Percentiles rank a stretch among this genome's conserved stretches.
Conservation (phyloP, 2,888 invertebrate species). For the Lasioglossum pauxillum region DNA sequence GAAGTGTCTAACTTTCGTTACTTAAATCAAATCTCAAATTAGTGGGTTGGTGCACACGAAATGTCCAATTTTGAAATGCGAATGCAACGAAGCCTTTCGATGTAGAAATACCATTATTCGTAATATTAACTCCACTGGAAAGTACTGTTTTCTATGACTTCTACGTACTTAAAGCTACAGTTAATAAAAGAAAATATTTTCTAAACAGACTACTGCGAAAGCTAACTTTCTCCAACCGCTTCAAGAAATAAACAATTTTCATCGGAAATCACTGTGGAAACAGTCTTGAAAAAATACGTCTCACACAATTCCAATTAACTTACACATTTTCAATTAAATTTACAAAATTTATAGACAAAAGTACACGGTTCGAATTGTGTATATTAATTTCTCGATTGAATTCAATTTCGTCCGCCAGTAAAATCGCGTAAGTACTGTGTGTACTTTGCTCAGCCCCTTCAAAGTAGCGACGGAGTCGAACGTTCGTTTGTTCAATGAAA, state of each 20-base stretch:
- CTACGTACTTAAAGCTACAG: background rate
- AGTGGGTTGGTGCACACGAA: background rate
- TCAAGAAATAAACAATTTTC: background rate
- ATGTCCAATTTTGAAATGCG: background rate
- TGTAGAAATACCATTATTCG: background rate
- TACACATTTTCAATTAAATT: background rate
- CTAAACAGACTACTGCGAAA: background rate
- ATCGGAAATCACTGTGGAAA: background rate
- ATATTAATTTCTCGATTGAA: background rate
- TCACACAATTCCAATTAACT: background rate
- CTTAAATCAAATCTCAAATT: background rate
- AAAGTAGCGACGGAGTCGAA: background rate
- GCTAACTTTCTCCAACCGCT: background rate
- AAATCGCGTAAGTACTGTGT: background rate
- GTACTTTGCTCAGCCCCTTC: background rate
- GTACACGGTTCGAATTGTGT: background rate
- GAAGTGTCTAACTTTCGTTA: background rate
- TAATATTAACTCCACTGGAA: background rate
- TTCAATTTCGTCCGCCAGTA: background rate
- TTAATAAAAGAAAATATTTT: background rate
- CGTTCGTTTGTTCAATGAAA: background rate
- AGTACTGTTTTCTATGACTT: background rate
- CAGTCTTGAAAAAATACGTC: background rate
- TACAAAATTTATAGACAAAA: background rate
- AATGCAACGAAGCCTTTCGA: background rate